Percentiles rank a stretch among this genome's conserved stretches.
These are phyloP conservation scores for Pachypeltis micranthus DNA, from an alignment of 1,140 invertebrate genomes.

Conservation along the genomic window DNA sequence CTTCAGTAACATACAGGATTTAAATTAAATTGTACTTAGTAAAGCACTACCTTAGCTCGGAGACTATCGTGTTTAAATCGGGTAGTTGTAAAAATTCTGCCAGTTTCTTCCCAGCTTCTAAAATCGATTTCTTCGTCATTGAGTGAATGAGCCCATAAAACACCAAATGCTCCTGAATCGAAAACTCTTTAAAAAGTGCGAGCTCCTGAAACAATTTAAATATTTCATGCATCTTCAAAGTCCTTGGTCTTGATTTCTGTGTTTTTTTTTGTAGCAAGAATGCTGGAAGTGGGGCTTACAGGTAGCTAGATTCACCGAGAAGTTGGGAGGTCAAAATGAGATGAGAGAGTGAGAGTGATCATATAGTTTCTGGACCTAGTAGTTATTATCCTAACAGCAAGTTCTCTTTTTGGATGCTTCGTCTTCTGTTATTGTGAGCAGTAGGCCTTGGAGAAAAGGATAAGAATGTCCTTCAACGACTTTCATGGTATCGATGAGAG, in stretches of 20 bases:
- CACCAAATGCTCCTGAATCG: constrained; percentile 40
- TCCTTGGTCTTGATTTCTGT: background rate
- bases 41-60: constrained; percentile 53
- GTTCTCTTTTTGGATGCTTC: too few species aligned
- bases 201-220: constrained; percentile 26
- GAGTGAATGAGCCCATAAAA: constrained; percentile 44
- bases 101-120: constrained; percentile 29
- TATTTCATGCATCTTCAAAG: background rate
- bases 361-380: background rate
- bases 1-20: background rate
- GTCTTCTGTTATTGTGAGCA: too few species aligned
- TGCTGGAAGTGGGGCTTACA: too few species aligned
- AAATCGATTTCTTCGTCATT: constrained; percentile 34
- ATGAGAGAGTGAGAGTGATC: too few species aligned
- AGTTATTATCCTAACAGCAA: background rate
- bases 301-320: too few species aligned
- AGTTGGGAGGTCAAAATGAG: too few species aligned
- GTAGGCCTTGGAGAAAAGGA: too few species aligned
- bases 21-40: background rate
- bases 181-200: constrained; percentile 42
- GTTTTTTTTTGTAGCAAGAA: too few species aligned
- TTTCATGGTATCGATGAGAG: too few species aligned
- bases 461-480: too few species aligned
- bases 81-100: constrained; percentile 52
- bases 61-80: constrained; percentile 48